Percentiles rank a stretch among this genome's conserved stretches.
These are phyloP conservation scores for Calcarius lapponicus DNA, from an alignment of 2,797 vertebrate species.

Conservation along the genomic window DNA sequence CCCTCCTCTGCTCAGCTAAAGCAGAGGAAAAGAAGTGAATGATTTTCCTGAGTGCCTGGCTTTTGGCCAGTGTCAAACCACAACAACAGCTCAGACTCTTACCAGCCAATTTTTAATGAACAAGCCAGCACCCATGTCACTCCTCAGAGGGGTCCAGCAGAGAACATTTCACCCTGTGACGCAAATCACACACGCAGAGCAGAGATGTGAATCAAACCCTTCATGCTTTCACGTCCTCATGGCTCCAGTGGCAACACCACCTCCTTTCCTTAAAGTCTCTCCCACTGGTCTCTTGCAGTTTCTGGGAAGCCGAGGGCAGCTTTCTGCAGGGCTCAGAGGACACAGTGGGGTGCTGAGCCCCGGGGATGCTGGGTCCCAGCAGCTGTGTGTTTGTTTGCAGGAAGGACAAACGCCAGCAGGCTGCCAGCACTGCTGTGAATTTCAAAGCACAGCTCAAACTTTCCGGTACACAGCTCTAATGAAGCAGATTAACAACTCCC, in stretches of 20 bases:
- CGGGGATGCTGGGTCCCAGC: not conserved
- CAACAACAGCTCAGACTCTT: not conserved
- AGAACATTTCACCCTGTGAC: not conserved
- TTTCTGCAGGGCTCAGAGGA: not conserved
- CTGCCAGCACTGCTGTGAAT: slow-evolving; percentile 44
- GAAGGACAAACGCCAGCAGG: slow-evolving; percentile 57
- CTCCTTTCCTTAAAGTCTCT: slow-evolving; percentile 36
- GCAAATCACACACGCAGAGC: not conserved
- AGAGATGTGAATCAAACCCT: not conserved
- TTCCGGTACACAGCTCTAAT: slow-evolving; percentile 21
- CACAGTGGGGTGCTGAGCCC: not conserved
- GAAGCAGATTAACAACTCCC: slow-evolving; percentile 6
- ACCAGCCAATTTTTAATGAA: not conserved
- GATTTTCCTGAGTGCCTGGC: not conserved
- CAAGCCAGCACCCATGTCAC: not conserved
- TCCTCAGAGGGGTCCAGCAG: not conserved
- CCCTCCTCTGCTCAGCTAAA: not conserved
- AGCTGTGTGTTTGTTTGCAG: slow-evolving; percentile 47
- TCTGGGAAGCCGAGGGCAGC: not conserved
- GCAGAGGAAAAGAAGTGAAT: not conserved
- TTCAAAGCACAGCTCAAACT: slow-evolving; percentile 62
- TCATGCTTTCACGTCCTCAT: not conserved
- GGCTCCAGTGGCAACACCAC: not conserved
- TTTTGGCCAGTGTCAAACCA: not conserved
- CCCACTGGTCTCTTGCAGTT: not conserved